Conservation (phyloP, 92 coral and sea anemone species). For the Zoanthus sociatus region DNA sequence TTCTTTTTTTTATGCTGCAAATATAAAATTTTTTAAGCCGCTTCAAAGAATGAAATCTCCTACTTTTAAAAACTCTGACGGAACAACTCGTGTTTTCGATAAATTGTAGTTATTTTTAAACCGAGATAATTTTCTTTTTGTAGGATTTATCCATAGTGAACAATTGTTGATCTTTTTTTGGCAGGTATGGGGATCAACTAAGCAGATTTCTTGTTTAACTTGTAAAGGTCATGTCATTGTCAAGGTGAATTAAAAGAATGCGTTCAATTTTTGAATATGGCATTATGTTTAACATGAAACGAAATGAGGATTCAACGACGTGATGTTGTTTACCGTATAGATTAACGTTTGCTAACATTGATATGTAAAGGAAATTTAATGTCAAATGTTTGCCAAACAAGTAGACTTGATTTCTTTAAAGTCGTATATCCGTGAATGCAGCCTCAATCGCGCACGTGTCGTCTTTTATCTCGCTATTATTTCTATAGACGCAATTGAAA, state of each 20-base stretch:
- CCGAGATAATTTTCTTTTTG: background rate
- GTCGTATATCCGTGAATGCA: background rate
- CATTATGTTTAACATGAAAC: background rate
- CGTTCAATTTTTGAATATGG: conserved; percentile 16
- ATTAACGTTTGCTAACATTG: conserved; percentile 11
- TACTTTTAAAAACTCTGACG: background rate
- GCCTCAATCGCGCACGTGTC: conserved; percentile 30
- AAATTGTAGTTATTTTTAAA: conserved; percentile 1
- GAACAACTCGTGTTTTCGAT: background rate
- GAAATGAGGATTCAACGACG: conserved; percentile 23
- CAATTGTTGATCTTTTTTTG: conserved; percentile 24
- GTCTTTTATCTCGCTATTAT: background rate
- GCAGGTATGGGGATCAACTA: conserved; percentile 44
- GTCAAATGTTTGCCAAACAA: conserved; percentile 20
- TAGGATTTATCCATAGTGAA: conserved; percentile 3
- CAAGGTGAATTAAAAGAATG: conserved; percentile 39
- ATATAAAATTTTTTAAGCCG: background rate
- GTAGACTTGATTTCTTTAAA: background rate
- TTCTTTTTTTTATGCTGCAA: background rate
- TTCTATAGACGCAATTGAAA: conserved; percentile 25
- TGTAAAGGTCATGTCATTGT: conserved; percentile 42
- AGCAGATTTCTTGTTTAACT: conserved; percentile 8
- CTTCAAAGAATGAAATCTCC: background rate
- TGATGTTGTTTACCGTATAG: conserved; percentile 14
- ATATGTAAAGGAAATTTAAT: background rate